These are phyloP conservation scores for Fregetta grallaria DNA, from an alignment of 2,113 vertebrate species.

Conservation along the genomic window DNA sequence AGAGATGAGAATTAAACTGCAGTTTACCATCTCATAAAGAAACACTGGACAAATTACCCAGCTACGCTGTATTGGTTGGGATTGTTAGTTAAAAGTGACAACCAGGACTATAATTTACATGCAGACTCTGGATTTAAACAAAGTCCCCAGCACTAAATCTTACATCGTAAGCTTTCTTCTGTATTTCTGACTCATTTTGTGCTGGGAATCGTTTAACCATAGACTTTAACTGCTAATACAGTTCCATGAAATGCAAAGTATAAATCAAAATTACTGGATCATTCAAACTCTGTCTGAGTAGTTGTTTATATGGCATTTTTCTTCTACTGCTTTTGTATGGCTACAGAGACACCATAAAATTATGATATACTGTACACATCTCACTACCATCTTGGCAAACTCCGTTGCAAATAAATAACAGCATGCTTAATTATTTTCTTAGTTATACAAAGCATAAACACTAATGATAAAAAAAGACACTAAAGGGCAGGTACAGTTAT, in stretches of 20 bases:
- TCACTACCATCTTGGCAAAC: slow-evolving; percentile 34
- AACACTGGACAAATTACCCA: slow-evolving; percentile 44
- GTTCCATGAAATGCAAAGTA: slow-evolving; percentile 67
- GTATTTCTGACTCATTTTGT: slow-evolving; percentile 61
- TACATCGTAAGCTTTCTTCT: slow-evolving; percentile 32
- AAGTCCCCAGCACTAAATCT: slow-evolving; percentile 16
- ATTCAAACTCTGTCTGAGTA: slow-evolving; percentile 65
- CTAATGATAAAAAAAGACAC: slow-evolving; percentile 63
- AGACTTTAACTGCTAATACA: slow-evolving; percentile 75
- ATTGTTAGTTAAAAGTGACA: slow-evolving; percentile 43
- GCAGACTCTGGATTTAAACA: background rate
- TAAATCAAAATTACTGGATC: slow-evolving; percentile 81
- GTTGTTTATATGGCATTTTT: slow-evolving; percentile 73
- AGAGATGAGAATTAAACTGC: slow-evolving; percentile 22
- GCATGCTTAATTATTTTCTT: slow-evolving; percentile 67
- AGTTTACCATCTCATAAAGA: slow-evolving; percentile 44
- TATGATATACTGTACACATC: slow-evolving; percentile 69
- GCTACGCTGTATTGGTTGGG: background rate
- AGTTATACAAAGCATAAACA: slow-evolving; percentile 69
- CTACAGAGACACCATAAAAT: slow-evolving; percentile 65
- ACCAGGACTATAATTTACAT: slow-evolving; percentile 39
- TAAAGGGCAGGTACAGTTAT: slow-evolving; percentile 25
- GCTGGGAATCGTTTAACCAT: slow-evolving; percentile 65
- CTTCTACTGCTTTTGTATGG: slow-evolving; percentile 59
- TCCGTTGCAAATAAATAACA: slow-evolving; percentile 54